A percentile compares a stretch with the other conserved stretches of the same genome.
These are phyloP conservation scores for Cerastoderma edule DNA, from an alignment of 2,888 invertebrate species.

Conservation along the genomic window DNA sequence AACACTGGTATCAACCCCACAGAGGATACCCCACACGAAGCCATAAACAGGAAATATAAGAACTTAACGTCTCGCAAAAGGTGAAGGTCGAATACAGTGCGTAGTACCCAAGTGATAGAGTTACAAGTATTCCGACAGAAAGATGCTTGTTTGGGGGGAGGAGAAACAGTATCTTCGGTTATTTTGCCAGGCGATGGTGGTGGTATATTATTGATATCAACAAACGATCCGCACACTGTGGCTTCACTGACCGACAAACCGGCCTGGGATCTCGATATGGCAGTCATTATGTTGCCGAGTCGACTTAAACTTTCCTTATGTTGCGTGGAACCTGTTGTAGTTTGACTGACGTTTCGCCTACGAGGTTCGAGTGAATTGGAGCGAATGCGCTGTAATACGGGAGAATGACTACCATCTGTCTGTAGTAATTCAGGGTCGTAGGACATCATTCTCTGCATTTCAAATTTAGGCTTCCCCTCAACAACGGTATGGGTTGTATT, in stretches of 20 bases:
- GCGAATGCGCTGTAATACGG: constrained; percentile 1
- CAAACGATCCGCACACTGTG: constrained; percentile 42
- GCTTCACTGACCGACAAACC: constrained; percentile 37
- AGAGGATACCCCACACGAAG: constrained; percentile 29
- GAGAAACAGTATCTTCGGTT: neutral
- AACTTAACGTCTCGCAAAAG: constrained; percentile 32
- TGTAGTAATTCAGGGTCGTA: neutral
- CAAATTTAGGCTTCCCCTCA: neutral
- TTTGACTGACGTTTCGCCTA: neutral
- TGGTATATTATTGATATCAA: constrained; percentile 28
- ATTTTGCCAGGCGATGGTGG: neutral
- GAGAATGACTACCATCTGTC: neutral
- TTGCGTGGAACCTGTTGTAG: neutral
- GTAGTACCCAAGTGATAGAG: neutral
- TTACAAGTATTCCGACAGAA: neutral
- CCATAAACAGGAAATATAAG: constrained; percentile 40
- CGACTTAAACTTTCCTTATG: neutral
- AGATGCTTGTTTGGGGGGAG: neutral
- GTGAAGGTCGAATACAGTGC: constrained; percentile 28
- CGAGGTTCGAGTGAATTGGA: neutral
- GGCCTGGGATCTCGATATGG: constrained; percentile 40
- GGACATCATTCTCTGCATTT: constrained; percentile 8
- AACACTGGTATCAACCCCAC: constrained; percentile 29
- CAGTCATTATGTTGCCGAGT: constrained; percentile 31
- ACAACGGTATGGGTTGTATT: neutral